Evolutionary conservation across 2,888 invertebrate species (phyloP), one percentile per base, ranked within the genome.

Genomic region (Lasioglossum figueresi): DNA sequence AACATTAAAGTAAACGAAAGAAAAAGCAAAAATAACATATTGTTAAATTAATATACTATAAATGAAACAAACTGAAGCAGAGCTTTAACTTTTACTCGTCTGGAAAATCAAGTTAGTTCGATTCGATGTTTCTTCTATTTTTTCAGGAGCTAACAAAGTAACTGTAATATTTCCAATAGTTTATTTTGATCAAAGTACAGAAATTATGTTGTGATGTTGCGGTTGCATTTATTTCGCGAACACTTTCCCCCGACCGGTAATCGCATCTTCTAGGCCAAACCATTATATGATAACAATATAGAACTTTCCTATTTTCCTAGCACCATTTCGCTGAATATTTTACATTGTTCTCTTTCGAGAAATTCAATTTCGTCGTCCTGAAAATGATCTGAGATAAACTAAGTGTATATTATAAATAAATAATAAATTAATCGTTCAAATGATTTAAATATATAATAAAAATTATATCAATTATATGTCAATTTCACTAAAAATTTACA

Each of bases 221-320:
- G 66, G 66, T 68, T 68, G 34, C 34, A 34, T 23, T 37, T 68
- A 23, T 68, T 34, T 68, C 34, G 10, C 37, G 34, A 37, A 37
- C 23, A 68, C 31, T 34, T 68, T 68, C 34, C 34, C 34, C 34
- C 23, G 19, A 23, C 34, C 34, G 19, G 23, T 68, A 68, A 68
- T 68, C 66, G 66, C 34, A 34, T 34, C 66, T 68, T 40, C 70
- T 40, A 70, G 40, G 70, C 40, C 37, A 40, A n/a, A n/a, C 40
- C 37, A 70, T 40, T 70, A 40, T 40, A 70, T 40, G 37, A 70
- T 70, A 70, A 70, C 70, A 37, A 70, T 70, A n/a, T 40, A 14
- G n/a, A n/a, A 40, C 70, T 70, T 70, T 70, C 37, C 37, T 70
- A 70, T 70, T 70, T 37, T 70, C 23, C 70, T 40, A 70, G 40